phyloP scores from a whole-genome alignment of 2,888 invertebrate genomes.

The Leucophora obtusa region DNA sequence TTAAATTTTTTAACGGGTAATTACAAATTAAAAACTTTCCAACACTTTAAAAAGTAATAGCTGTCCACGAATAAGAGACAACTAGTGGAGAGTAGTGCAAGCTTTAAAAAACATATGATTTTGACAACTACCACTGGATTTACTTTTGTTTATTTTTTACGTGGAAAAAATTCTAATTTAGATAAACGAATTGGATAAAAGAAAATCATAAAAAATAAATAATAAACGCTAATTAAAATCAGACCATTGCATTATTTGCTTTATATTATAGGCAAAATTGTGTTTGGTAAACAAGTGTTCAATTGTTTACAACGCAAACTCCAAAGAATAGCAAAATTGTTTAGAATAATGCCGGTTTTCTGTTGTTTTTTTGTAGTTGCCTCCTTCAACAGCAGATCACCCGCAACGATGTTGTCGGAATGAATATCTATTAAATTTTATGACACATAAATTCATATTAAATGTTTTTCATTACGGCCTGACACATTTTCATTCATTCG shows the following conservation, averaged over 20 bases:
- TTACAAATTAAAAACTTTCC: constrained; percentile 3
- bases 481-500: constrained; percentile 20
- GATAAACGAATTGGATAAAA: constrained; percentile 23
- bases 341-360: constrained; percentile 31
- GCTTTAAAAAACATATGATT: constrained; percentile 1
- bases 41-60: not conserved
- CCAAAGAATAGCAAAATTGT: not conserved
- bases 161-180: constrained; percentile 38
- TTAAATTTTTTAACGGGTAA: constrained; percentile 1
- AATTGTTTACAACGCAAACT: constrained; percentile 21
- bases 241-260: not conserved
- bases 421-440: constrained; percentile 24
- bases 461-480: constrained; percentile 17
- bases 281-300: constrained; percentile 6
- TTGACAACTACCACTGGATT: constrained; percentile 27
- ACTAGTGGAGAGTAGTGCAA: not conserved
- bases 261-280: not conserved
- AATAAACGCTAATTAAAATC: not conserved
- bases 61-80: not conserved
- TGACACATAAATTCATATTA: constrained; percentile 28
- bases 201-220: constrained; percentile 15
- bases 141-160: constrained; percentile 11
- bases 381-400: constrained; percentile 42
- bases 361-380: not conserved
- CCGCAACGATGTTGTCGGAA: constrained; percentile 17